Evolutionary conservation across 2,113 vertebrate genomes (phyloP).

Genomic region (Scomber japonicus): DNA sequence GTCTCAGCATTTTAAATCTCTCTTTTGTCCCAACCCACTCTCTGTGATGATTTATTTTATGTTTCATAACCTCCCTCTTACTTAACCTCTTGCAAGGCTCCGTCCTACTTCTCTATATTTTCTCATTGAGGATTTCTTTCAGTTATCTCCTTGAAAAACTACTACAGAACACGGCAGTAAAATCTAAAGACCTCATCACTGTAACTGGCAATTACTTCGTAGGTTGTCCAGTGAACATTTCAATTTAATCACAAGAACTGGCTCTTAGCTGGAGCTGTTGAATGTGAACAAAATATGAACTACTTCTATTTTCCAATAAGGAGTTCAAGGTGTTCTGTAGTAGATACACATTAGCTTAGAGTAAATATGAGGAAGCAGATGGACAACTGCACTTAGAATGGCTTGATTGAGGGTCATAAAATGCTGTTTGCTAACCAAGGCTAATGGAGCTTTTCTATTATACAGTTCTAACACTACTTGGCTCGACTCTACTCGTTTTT

Average conservation of each 20-base stretch:
- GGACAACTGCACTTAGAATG: too few relatives aligned
- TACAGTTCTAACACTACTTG: too few relatives aligned
- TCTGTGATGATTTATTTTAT: background rate
- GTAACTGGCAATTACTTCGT: background rate
- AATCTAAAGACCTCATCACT: background rate
- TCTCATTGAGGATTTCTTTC: too few relatives aligned
- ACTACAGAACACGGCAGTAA: background rate
- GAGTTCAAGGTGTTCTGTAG: background rate
- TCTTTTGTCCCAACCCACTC: background rate
- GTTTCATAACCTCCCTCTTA: background rate
- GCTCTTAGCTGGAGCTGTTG: background rate
- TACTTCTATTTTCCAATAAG: background rate
- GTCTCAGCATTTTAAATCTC: background rate
- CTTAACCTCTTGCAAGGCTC: background rate
- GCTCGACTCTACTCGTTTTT: too few relatives aligned
- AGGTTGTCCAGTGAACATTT: background rate
- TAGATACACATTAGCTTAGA: background rate
- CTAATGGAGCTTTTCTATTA: too few relatives aligned
- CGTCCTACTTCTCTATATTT: background rate
- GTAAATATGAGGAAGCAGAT: background rate
- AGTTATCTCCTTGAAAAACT: too few relatives aligned
- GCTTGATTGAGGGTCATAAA: too few relatives aligned
- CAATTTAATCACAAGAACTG: background rate
- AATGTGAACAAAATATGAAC: background rate
- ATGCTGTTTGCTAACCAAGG: too few relatives aligned